Base-by-base conservation (phyloP, 2,888 invertebrate species). In the Acrobasis repandana region DNA sequence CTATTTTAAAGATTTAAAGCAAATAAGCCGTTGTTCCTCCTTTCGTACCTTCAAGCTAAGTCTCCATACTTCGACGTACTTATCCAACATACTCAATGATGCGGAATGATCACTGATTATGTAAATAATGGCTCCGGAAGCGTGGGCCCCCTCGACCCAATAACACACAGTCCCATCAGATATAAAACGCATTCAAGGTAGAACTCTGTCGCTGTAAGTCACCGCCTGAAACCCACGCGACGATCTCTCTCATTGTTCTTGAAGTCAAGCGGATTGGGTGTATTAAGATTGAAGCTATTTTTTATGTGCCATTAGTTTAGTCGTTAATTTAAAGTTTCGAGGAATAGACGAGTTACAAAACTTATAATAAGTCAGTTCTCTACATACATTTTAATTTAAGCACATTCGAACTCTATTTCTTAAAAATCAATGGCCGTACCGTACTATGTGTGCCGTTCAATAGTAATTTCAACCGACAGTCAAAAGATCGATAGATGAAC, bases 31-130 rank as follows among this genome's bases (percentile, higher is more conserved):
- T 36, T 43, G 43, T n/a, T 43, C 43, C 43, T 43, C 1, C n/a
- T 11, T 11, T 14, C 38, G 38, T 14, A n/a, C n/a, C n/a, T 43
- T 43, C 10, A 33, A 38, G n/a, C 15, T 11, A 49, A 15, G 36
- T 33, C 28, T 18, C 38, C 43, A 36, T 50, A 56, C 48, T 20
- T 33, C 33, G 43, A 33, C 11, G 61, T 63, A 52, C 60, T 61
- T 62, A 65, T 54, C 70, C 69, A 74, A 74, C 72, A 71, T 77
- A 73, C 67, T 74, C 78, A 82, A 70, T 76, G 82, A 77, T 75
- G 86, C 85, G 85, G 82, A 84, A 86, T 80, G 78, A 85, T 83
- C 74, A 73, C 73, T 76, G 79, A 82, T 82, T 82, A 82, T 80
- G 80, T 80, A 82, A 85, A 77, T 77, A 79, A 76, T 66, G 70